Evolutionary conservation across 2,113 vertebrate species (phyloP).

Genomic region (Willisornis vidua): DNA sequence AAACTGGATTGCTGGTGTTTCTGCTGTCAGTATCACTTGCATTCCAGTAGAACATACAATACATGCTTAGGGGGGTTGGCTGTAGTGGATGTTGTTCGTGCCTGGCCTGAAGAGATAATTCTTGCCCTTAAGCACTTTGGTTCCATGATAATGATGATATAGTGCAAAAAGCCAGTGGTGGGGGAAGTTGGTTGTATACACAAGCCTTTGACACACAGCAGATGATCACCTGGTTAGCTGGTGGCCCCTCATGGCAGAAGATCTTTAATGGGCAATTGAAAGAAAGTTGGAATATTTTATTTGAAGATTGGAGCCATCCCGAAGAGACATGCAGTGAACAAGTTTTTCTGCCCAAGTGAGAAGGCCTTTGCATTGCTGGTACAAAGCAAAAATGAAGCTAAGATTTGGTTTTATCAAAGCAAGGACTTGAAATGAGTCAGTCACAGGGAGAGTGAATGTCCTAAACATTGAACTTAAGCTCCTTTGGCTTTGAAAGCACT

Average conservation of each 20-base stretch:
- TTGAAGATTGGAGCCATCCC: background rate
- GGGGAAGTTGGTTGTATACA: background rate
- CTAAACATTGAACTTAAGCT: background rate
- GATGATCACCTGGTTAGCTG: background rate
- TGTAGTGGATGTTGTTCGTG: background rate
- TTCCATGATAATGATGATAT: background rate
- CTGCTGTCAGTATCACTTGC: background rate
- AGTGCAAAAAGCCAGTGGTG: background rate
- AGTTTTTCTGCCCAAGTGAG: background rate
- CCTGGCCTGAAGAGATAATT: background rate
- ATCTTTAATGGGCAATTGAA: background rate
- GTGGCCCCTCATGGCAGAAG: background rate
- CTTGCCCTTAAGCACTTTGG: background rate
- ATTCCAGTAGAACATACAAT: background rate
- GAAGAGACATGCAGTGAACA: background rate
- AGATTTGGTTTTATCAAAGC: background rate
- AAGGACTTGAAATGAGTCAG: background rate
- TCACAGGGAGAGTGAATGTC: background rate
- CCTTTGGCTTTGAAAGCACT: background rate
- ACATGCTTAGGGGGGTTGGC: background rate
- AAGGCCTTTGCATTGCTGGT: background rate
- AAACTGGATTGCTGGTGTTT: background rate
- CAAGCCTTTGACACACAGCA: background rate
- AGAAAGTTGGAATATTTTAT: background rate
- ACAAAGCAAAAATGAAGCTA: background rate